Conservation (phyloP, 2,888 invertebrate genomes). For the Lamellibrachia satsuma region DNA sequence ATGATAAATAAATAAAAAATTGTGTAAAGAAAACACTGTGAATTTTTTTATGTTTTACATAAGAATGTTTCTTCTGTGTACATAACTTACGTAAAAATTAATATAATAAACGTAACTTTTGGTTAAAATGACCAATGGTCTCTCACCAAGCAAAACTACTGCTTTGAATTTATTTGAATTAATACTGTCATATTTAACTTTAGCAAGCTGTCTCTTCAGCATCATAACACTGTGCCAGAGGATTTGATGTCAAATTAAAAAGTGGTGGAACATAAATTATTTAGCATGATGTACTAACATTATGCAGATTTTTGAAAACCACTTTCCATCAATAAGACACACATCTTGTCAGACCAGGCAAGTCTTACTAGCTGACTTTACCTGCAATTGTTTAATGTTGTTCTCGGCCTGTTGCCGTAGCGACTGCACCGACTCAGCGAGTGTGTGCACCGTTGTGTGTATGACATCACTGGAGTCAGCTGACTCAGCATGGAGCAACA, state of each 20-base stretch:
- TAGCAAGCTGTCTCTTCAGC: background rate
- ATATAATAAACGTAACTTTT: too few relatives aligned
- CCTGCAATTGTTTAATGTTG: constrained; percentile 54
- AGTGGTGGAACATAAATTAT: too few relatives aligned
- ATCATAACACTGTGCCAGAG: too few relatives aligned
- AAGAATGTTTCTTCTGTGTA: too few relatives aligned
- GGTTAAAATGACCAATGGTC: too few relatives aligned
- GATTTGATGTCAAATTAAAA: too few relatives aligned
- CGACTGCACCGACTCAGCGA: constrained; percentile 51
- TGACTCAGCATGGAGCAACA: constrained; percentile 49
- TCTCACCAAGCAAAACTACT: background rate
- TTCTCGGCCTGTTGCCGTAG: constrained; percentile 52
- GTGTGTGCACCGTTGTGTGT: constrained; percentile 55
- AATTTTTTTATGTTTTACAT: too few relatives aligned
- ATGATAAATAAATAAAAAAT: constrained; percentile 25
- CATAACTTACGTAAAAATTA: too few relatives aligned
- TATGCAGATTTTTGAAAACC: background rate
- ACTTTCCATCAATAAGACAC: background rate
- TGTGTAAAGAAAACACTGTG: background rate
- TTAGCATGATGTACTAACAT: background rate
- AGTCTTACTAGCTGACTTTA: constrained; percentile 32
- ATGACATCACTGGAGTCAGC: constrained; percentile 54
- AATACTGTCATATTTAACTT: background rate
- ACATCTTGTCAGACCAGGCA: too few relatives aligned
- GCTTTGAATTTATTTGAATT: too few relatives aligned